Evolutionary conservation across 2,113 vertebrate species (phyloP).

Genomic region (Datnioides undecimradiatus): DNA sequence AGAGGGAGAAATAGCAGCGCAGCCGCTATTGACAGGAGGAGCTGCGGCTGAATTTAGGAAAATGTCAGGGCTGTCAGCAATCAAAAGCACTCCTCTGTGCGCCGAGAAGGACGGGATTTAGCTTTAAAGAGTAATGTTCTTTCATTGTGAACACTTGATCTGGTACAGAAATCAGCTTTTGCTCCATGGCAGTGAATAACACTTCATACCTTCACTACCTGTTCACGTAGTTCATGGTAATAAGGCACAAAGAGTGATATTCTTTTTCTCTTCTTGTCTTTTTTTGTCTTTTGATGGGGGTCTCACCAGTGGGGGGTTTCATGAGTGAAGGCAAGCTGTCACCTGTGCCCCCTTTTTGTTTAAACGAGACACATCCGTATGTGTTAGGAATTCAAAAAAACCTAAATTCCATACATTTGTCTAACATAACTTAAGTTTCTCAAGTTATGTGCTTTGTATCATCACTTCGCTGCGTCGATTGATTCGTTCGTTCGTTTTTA

Average conservation of each 20-base stretch:
- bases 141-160: constrained; percentile 52
- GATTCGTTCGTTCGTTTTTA: no score
- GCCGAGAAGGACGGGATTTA: constrained; percentile 44
- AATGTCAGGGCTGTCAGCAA: constrained; percentile 68
- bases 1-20: constrained; percentile 33
- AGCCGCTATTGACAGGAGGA: constrained; percentile 59
- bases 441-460: no score
- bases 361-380: background rate
- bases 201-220: background rate
- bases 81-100: constrained; percentile 37
- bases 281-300: background rate
- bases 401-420: background rate
- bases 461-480: no score
- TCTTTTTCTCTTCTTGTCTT: no score
- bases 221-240: background rate
- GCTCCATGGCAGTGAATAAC: background rate
- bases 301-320: background rate
- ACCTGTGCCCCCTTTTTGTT: background rate
- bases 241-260: background rate
- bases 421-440: background rate
- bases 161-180: constrained; percentile 5
- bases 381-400: background rate
- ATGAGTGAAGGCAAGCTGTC: background rate
- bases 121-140: constrained; percentile 53
- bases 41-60: constrained; percentile 51